Evolutionary conservation across 2,113 vertebrate species (phyloP).

Genomic region (Megaleporinus macrocephalus): DNA sequence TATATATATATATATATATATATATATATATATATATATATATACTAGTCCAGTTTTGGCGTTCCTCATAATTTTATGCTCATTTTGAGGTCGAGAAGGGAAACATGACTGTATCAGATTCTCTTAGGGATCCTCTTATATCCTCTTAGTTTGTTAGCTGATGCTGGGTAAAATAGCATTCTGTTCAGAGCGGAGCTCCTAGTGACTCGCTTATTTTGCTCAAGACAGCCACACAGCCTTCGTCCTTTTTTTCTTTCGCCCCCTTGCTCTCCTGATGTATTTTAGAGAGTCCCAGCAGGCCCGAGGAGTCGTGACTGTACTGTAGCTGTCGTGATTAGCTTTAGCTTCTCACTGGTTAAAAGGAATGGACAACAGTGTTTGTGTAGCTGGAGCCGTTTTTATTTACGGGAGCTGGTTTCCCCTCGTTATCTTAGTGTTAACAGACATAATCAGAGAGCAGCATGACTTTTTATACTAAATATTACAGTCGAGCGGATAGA

Average conservation of each 20-base stretch:
- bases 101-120: not conserved
- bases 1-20: not conserved
- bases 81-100: not conserved
- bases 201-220: conserved; percentile 52
- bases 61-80: not conserved
- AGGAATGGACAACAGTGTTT: conserved; percentile 10
- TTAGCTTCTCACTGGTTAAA: conserved; percentile 1
- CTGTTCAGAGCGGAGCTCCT: not conserved
- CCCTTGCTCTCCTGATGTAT: not conserved
- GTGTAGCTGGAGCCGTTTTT: conserved; percentile 28
- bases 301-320: conserved; percentile 19
- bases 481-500: not conserved
- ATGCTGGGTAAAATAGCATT: not conserved
- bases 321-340: not conserved
- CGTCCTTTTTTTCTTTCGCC: not conserved
- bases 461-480: conserved; percentile 4
- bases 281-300: conserved; percentile 15
- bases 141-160: not conserved
- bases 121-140: not conserved
- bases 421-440: conserved; percentile 32
- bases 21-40: not conserved
- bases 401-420: conserved; percentile 37
- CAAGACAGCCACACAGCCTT: conserved; percentile 38
- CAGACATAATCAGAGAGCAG: conserved; percentile 24
- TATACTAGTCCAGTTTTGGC: not conserved